Conservation (phyloP, 2,113 vertebrate genomes). For the Thomomys bottae region DNA sequence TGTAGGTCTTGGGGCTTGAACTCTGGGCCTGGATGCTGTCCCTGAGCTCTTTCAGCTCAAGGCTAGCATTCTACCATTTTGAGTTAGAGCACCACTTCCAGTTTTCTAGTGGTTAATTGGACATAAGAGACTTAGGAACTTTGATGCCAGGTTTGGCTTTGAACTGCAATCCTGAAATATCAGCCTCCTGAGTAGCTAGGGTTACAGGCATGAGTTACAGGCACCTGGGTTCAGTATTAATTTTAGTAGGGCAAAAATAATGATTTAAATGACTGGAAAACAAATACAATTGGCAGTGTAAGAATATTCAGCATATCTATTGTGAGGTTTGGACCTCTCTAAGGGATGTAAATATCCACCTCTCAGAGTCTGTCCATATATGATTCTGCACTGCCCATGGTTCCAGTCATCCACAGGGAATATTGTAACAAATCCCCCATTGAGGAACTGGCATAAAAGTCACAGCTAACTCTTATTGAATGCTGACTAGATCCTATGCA, state of each 20-base stretch:
- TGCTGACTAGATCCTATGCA: background rate
- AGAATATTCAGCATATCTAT: background rate
- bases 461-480: background rate
- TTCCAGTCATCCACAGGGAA: background rate
- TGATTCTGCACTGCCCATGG: background rate
- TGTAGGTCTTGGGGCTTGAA: too few relatives aligned
- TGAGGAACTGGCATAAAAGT: background rate
- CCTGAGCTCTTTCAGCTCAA: too few relatives aligned
- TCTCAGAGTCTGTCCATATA: background rate
- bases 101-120: too few relatives aligned
- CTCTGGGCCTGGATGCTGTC: too few relatives aligned
- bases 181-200: too few relatives aligned
- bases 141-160: too few relatives aligned
- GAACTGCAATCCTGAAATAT: too few relatives aligned
- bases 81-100: too few relatives aligned
- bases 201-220: too few relatives aligned
- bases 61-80: too few relatives aligned
- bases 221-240: too few relatives aligned
- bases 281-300: background rate
- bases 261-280: constrained; percentile 16
- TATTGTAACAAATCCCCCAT: background rate
- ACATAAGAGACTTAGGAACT: too few relatives aligned
- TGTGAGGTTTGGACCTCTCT: background rate
- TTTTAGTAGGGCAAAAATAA: background rate
- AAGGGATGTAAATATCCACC: background rate